Percentiles rank a stretch among this genome's conserved stretches.
phyloP scores from a whole-genome alignment of 2,113 vertebrate genomes.

The Microcebus murinus region DNA sequence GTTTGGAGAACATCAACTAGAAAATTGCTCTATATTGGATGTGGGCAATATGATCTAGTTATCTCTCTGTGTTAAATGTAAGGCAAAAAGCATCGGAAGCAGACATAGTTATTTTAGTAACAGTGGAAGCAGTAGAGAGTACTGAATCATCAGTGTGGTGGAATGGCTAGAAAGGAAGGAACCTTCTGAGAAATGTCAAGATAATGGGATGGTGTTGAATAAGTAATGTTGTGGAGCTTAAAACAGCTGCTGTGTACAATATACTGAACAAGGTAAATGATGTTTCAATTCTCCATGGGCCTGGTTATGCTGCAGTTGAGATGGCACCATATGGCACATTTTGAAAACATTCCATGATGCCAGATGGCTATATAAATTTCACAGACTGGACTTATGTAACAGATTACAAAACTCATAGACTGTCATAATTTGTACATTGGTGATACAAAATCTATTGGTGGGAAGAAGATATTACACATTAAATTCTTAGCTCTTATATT shows the following conservation, averaged over 20 bases:
- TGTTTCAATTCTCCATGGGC: background rate
- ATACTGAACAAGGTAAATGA: background rate
- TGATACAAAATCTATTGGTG: background rate
- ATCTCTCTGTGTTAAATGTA: background rate
- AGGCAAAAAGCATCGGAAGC: background rate
- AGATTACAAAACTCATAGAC: constrained; percentile 2
- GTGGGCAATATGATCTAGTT: background rate
- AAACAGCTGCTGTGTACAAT: background rate
- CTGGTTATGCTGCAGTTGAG: background rate
- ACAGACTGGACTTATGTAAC: constrained; percentile 25
- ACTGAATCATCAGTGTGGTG: background rate
- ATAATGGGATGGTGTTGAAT: background rate
- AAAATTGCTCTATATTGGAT: background rate
- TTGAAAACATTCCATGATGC: constrained; percentile 47
- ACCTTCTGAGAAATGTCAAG: background rate
- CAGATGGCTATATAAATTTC: constrained; percentile 35
- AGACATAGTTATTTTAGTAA: background rate
- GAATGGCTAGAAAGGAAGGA: background rate
- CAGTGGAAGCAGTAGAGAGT: background rate
- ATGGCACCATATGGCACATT: background rate
- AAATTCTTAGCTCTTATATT: background rate
- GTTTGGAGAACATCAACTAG: background rate
- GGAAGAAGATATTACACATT: background rate
- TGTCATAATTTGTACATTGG: background rate
- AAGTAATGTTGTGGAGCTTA: background rate